Percentiles rank a stretch among this genome's conserved stretches.
Evolutionary conservation across 2,888 invertebrate species (phyloP).

Genomic region (Harmothoe impar): DNA sequence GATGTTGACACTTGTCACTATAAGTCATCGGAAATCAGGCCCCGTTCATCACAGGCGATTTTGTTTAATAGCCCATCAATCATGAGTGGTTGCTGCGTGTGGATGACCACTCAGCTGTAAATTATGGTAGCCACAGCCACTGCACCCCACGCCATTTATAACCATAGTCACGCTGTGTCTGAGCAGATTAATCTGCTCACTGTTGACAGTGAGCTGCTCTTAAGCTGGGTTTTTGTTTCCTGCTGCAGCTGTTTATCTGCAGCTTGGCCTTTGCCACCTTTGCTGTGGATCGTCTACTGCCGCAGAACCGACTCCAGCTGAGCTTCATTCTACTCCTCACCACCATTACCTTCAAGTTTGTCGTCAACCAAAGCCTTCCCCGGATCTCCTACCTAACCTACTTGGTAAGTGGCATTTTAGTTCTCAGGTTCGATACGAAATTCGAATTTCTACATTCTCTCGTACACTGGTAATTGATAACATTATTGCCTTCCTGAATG

Average conservation of each 20-base stretch:
- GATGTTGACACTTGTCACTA: too few relatives aligned
- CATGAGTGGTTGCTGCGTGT: too few relatives aligned
- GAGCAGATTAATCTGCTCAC: too few relatives aligned
- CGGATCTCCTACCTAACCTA: constrained; percentile 69
- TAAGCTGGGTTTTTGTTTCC: not conserved
- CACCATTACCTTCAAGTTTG: constrained; percentile 69
- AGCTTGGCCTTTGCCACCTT: constrained; percentile 68
- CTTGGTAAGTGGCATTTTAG: constrained; percentile 57
- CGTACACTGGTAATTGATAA: not conserved
- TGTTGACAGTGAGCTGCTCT: too few relatives aligned
- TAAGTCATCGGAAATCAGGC: too few relatives aligned
- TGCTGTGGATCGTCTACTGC: constrained; percentile 63
- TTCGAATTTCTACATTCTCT: not conserved
- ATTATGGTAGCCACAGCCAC: too few relatives aligned
- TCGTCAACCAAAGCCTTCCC: constrained; percentile 68
- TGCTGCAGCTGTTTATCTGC: constrained; percentile 68
- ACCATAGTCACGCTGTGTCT: too few relatives aligned
- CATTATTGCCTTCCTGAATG: too few relatives aligned
- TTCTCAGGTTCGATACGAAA: not conserved
- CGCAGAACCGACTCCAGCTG: constrained; percentile 69
- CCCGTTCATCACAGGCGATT: too few relatives aligned
- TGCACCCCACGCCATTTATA: too few relatives aligned
- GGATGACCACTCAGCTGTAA: too few relatives aligned
- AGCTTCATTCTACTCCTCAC: constrained; percentile 68
- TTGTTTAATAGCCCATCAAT: too few relatives aligned